Conservation (phyloP, 2,888 invertebrate species). For the Caenorhabditis wallacei region DNA sequence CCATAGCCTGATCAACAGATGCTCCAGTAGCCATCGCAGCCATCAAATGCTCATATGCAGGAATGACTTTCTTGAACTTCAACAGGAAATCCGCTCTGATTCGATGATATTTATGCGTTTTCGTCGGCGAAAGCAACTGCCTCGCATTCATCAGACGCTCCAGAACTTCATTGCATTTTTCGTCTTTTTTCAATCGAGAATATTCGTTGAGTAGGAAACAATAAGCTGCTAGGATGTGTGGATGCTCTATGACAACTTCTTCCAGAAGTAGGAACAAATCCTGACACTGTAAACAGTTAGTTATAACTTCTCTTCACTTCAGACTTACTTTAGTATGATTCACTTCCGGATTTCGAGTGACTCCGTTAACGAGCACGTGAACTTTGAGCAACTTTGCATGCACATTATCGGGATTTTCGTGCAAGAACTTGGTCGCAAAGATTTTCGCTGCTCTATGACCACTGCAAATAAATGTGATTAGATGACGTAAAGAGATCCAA, state of each 20-base stretch:
- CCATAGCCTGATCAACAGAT: conserved; percentile 17
- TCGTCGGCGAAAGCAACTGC: conserved; percentile 16
- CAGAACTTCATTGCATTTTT: conserved; percentile 27
- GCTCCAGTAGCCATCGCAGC: conserved; percentile 48
- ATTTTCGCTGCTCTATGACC: conserved; percentile 47
- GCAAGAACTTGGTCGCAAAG: conserved; percentile 44
- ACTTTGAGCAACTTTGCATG: conserved; percentile 62
- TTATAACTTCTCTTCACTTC: neutral
- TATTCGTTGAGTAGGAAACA: conserved; percentile 42
- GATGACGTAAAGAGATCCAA: neutral
- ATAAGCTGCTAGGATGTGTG: conserved; percentile 39
- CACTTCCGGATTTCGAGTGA: conserved; percentile 30
- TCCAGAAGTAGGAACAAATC: conserved; percentile 35
- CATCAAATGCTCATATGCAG: conserved; percentile 56
- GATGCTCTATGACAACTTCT: conserved; percentile 31
- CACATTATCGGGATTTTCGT: conserved; percentile 35
- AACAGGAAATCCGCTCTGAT: conserved; percentile 41
- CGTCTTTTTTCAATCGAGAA: neutral
- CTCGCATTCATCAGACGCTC: conserved; percentile 12
- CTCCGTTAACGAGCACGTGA: conserved; percentile 54
- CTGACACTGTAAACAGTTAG: neutral
- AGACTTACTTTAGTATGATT: conserved; percentile 49
- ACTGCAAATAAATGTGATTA: neutral
- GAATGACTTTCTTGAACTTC: conserved; percentile 27
- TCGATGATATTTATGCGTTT: conserved; percentile 31